Conservation (phyloP, 2,797 vertebrate species). For the Halcyon leucocephala region DNA sequence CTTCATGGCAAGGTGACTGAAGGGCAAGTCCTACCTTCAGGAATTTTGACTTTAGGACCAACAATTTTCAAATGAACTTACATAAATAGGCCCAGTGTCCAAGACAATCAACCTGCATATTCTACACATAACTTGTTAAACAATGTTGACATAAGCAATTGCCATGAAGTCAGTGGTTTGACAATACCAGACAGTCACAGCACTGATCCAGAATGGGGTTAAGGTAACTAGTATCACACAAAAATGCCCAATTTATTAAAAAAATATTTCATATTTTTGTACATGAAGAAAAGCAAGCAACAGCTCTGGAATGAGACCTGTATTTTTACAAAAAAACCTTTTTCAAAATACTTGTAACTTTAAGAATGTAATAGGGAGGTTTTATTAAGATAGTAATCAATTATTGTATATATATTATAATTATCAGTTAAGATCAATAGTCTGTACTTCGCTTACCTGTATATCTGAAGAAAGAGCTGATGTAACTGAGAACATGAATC, state of each 20-base stretch:
- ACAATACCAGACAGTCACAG: accelerated
- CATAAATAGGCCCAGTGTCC: background rate
- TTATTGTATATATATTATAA: too few relatives aligned
- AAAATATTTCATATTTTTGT: background rate
- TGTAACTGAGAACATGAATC: constrained; percentile 84
- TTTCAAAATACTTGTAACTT: background rate
- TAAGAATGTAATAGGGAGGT: background rate
- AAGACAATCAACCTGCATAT: background rate
- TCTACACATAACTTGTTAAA: background rate
- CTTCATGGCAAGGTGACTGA: background rate
- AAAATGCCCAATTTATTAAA: background rate
- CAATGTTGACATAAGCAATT: background rate
- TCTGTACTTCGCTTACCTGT: constrained; percentile 81
- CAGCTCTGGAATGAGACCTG: background rate
- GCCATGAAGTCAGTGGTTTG: background rate
- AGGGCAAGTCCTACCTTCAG: background rate
- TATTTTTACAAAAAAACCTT: background rate
- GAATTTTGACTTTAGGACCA: background rate
- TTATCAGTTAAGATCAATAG: background rate
- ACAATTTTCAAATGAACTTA: background rate
- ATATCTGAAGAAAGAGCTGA: constrained; percentile 88
- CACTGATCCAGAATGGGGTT: background rate
- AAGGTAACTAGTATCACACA: background rate
- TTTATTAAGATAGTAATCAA: background rate
- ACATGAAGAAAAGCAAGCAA: background rate